Conservation (phyloP, 2,113 vertebrate genomes). For the human region DNA sequence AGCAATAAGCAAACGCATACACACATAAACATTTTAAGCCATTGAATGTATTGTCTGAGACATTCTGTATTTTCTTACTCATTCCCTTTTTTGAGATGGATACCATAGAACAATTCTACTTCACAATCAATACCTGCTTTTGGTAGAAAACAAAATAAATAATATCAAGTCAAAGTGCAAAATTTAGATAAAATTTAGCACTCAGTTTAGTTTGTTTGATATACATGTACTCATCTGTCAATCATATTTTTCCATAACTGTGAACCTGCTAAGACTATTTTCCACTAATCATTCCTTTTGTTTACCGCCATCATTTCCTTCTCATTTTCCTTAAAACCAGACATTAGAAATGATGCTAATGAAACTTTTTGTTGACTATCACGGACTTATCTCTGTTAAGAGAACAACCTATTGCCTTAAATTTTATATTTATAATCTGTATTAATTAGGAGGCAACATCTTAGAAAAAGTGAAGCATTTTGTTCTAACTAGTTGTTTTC, state of each 20-base stretch:
- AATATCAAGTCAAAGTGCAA: neutral
- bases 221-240: neutral
- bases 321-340: neutral
- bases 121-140: neutral
- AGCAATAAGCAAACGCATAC: neutral
- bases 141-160: neutral
- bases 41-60: neutral
- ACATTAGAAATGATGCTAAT: neutral
- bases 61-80: neutral
- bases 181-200: neutral
- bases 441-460: neutral
- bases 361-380: neutral
- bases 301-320: neutral
- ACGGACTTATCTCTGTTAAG: neutral
- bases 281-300: neutral
- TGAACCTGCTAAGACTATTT: neutral
- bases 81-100: neutral
- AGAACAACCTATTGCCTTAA: neutral
- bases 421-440: neutral
- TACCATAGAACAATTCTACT: neutral
- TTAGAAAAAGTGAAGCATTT: neutral
- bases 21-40: neutral
- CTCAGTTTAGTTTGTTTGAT: neutral
- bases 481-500: neutral
- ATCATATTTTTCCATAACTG: neutral